phyloP scores from a whole-genome alignment of 64 coral and sea anemone species.

The Platygyra sinensis region DNA sequence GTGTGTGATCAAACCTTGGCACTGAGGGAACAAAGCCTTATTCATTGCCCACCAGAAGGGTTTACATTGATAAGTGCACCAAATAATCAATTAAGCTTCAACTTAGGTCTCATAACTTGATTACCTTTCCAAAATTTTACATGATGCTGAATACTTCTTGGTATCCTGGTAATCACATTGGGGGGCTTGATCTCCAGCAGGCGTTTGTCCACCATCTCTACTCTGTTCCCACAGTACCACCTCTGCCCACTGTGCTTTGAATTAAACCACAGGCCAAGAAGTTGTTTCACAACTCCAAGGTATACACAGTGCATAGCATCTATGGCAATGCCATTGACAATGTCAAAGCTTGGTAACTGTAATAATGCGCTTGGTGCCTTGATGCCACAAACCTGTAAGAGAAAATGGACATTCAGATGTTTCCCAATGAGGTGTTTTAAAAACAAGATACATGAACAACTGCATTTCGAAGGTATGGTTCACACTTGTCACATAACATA shows the following conservation, averaged over 20 bases:
- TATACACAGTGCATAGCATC: slow-evolving; percentile 17
- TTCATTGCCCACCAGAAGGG: too few relatives aligned
- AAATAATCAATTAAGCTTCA: slow-evolving; percentile 24
- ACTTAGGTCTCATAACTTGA: slow-evolving; percentile 9
- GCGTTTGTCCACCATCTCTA: slow-evolving; percentile 23
- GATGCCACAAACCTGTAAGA: not conserved
- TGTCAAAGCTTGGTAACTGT: too few relatives aligned
- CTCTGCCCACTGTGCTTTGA: too few relatives aligned
- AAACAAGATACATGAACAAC: not conserved
- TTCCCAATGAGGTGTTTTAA: slow-evolving; percentile 1
- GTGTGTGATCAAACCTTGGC: too few relatives aligned
- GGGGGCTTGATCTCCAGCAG: slow-evolving; percentile 33
- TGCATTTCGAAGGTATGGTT: not conserved
- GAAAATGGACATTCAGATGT: too few relatives aligned
- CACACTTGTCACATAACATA: too few relatives aligned
- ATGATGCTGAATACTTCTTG: too few relatives aligned
- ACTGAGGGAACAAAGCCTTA: too few relatives aligned
- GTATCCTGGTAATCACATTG: slow-evolving; percentile 28
- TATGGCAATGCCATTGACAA: slow-evolving; percentile 2
- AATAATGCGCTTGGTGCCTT: slow-evolving; percentile 4
- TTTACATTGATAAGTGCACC: slow-evolving; percentile 21
- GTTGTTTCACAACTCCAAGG: slow-evolving; percentile 11
- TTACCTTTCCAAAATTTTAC: slow-evolving; percentile 60
- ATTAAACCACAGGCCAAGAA: slow-evolving; percentile 22
- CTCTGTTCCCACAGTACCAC: slow-evolving; percentile 40